Percentiles rank a stretch among this genome's conserved stretches.
Evolutionary conservation across 30 jellyfish, hydroid and myxozoan genomes (phyloP).

Genomic region (Catostylus mosaicus): DNA sequence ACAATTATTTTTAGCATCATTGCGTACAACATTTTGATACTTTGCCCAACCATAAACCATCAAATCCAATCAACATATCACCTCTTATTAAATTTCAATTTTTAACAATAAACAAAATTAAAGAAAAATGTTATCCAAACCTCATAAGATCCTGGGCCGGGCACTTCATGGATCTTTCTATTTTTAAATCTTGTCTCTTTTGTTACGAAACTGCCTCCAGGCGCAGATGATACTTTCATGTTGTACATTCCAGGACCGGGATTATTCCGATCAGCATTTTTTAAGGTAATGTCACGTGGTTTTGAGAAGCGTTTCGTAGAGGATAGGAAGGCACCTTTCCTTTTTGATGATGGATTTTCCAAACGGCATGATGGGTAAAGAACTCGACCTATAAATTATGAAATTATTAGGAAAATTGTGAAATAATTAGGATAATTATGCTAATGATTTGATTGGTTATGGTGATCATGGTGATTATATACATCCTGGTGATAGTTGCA

Average conservation of each 20-base stretch:
- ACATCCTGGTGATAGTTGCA: too few species aligned
- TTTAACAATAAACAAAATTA: too few species aligned
- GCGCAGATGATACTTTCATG: conserved; percentile 52
- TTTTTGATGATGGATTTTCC: conserved; percentile 8
- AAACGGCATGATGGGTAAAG: conserved; percentile 42
- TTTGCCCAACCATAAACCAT: too few species aligned
- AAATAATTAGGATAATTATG: background rate
- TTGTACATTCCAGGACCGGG: conserved; percentile 98
- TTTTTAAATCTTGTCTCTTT: conserved; percentile 76
- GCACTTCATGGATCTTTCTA: conserved; percentile 58
- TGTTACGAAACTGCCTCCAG: conserved; percentile 88
- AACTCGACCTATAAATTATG: conserved; percentile 53
- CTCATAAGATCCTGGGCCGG: conserved; percentile 99
- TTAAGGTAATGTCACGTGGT: conserved; percentile 55
- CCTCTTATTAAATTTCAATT: too few species aligned
- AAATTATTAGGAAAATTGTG: too few species aligned
- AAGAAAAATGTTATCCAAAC: too few species aligned
- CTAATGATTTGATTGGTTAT: too few species aligned
- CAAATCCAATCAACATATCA: too few species aligned
- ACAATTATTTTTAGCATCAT: too few species aligned
- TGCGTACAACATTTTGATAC: too few species aligned
- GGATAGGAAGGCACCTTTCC: conserved; percentile 91
- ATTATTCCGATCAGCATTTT: conserved; percentile 61
- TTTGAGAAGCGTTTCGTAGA: conserved; percentile 88
- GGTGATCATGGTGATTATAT: too few species aligned